Percentiles rank a stretch among this genome's conserved stretches.
Evolutionary conservation across 2,888 invertebrate species (phyloP).

Genomic region (Euspilapteryx auroguttella): DNA sequence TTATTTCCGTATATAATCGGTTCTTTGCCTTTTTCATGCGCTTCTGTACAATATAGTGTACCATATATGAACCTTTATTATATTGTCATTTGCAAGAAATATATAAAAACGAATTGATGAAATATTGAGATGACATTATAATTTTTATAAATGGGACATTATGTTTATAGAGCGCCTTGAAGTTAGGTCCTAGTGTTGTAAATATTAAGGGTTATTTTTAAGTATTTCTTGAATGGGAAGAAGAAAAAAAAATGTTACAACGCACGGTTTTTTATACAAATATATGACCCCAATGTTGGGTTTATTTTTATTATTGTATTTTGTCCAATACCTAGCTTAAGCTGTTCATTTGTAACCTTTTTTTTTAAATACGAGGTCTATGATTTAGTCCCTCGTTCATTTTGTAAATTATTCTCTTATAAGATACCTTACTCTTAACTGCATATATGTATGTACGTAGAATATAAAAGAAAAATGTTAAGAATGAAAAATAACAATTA

Average conservation of each 20-base stretch:
- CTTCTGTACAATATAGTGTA: too few relatives aligned
- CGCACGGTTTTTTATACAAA: slow-evolving; percentile 19
- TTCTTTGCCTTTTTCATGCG: slow-evolving; percentile 35
- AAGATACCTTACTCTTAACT: slow-evolving; percentile 34
- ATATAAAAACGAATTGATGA: too few relatives aligned
- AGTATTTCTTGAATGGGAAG: slow-evolving; percentile 2
- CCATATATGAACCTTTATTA: too few relatives aligned
- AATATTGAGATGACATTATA: slow-evolving; percentile 44
- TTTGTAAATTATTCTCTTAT: slow-evolving; percentile 55
- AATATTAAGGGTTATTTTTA: slow-evolving; percentile 10
- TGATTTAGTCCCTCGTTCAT: slow-evolving; percentile 33
- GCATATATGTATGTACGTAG: slow-evolving; percentile 61
- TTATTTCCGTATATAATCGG: slow-evolving; percentile 25
- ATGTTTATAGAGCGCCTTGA: too few relatives aligned
- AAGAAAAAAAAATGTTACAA: too few relatives aligned
- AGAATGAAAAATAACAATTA: slow-evolving; percentile 57
- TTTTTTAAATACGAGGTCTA: slow-evolving; percentile 17
- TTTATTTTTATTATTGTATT: slow-evolving; percentile 31
- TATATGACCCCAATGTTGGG: slow-evolving; percentile 21
- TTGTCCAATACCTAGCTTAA: slow-evolving; percentile 33
- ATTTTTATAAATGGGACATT: slow-evolving; percentile 24
- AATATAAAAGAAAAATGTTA: slow-evolving; percentile 57
- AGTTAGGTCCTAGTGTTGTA: too few relatives aligned
- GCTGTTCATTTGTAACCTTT: slow-evolving; percentile 17
- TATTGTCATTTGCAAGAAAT: too few relatives aligned